phyloP scores from a whole-genome alignment of 1,140 invertebrate species.

The Conus ventricosus region DNA sequence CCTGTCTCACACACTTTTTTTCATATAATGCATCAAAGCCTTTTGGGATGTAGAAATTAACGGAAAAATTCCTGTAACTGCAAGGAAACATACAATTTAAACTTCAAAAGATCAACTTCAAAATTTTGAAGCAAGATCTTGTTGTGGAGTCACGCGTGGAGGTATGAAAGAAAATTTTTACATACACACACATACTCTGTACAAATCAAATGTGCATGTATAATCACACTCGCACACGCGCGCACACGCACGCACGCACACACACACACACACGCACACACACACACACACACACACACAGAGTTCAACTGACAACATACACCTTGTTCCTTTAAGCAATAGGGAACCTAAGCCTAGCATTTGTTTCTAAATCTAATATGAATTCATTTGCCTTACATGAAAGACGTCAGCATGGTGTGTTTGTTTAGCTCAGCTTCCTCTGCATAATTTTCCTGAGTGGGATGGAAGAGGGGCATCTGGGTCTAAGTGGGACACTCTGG shows the following conservation, averaged over 20 bases:
- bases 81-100: too few species aligned
- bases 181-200: not conserved
- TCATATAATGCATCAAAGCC: too few species aligned
- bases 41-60: too few species aligned
- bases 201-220: not conserved
- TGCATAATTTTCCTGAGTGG: not conserved
- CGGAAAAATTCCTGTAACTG: too few species aligned
- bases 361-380: too few species aligned
- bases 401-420: too few species aligned
- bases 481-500: not conserved
- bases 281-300: conserved; percentile 6
- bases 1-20: too few species aligned
- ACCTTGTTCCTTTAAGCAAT: not conserved
- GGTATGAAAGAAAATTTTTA: not conserved
- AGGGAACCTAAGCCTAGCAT: not conserved
- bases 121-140: too few species aligned
- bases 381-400: not conserved
- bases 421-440: not conserved
- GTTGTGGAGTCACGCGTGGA: not conserved
- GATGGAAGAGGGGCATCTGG: not conserved
- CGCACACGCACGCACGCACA: not conserved
- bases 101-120: too few species aligned
- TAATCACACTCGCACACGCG: not conserved
- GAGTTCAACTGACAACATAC: not conserved
- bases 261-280: not conserved